Conservation (phyloP, 2,113 vertebrate species). For the Takifugu bimaculatus region DNA sequence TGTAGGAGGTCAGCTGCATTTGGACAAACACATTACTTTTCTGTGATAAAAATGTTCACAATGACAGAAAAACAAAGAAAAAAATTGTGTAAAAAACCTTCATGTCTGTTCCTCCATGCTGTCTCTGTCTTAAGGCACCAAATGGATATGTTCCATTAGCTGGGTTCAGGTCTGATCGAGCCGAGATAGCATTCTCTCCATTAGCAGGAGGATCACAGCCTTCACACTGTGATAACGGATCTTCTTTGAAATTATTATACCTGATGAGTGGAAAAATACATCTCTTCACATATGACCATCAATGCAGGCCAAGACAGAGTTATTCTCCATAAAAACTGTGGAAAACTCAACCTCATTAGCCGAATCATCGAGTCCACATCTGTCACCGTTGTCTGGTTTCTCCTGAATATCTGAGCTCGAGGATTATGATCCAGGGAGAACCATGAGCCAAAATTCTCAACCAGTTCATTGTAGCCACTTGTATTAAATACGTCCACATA, state of each 20-base stretch:
- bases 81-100: constrained; percentile 74
- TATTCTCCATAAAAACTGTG: constrained; percentile 1
- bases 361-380: constrained; percentile 87
- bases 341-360: constrained; percentile 84
- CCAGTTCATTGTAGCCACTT: constrained; percentile 81
- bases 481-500: constrained; percentile 85
- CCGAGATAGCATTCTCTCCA: constrained; percentile 86
- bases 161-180: constrained; percentile 90
- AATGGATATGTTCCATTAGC: constrained; percentile 92
- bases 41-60: constrained; percentile 4
- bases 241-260: constrained; percentile 87
- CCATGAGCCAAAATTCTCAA: constrained; percentile 86
- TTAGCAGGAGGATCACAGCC: constrained; percentile 80
- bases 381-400: constrained; percentile 82
- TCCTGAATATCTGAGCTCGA: constrained; percentile 87
- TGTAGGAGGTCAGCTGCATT: constrained; percentile 82
- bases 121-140: constrained; percentile 83
- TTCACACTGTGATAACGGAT: constrained; percentile 82
- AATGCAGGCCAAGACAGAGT: background rate
- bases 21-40: constrained; percentile 9
- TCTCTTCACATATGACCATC: background rate
- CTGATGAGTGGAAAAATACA: constrained; percentile 58
- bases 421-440: constrained; percentile 86
- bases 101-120: constrained; percentile 89
- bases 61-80: background rate